Evolutionary conservation across 2,113 vertebrate species (phyloP), one percentile per base, ranked within the genome.

Genomic region (Ailuropoda melanoleuca): DNA sequence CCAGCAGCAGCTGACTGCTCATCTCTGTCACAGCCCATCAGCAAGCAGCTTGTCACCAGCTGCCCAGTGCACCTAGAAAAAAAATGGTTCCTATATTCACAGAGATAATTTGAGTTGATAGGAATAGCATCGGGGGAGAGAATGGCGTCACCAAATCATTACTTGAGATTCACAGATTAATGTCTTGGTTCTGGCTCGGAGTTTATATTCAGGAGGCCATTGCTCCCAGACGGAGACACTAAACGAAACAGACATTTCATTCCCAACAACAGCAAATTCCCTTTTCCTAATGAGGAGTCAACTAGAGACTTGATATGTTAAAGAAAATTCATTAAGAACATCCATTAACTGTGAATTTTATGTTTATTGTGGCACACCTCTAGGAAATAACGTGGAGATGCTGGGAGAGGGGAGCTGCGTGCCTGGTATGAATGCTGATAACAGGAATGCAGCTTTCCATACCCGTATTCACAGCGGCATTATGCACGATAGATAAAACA

Each of bases 71-170:
- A 64, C 60, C 2, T 3, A 23, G 3, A 31, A 50, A 29, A 83
- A 85, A 78, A 90, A 90, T 3, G 48, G 55, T 34, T 87, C 82
- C 70, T 88, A 19, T 60, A 82, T 80, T 81, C 93, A 88, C 74
- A 85, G 55, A 88, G 94, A 97, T 93, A 86, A 96, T 95, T 70
- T 60, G 70, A 60, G 90, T 55, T 89, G 92, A 95, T 94, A 93
- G 95, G 91, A 96, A 95, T 46, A 87, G 91, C 86, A 85, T 56
- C 56, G 39, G 64, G 81, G 70, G 82, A 93, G 75, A 93, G 80
- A 60, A 50, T 55, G 66, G 90, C 8, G 0, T 95, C 88, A 82
- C 90, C 86, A 66, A 72, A 94, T 97, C 96, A 94, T 98, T 92
- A 72, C 92, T 53, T 29, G 62, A 77, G 60, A 64, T 86, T 72